phyloP scores from a whole-genome alignment of 1,140 invertebrate species.

The Saccostrea cuccullata region DNA sequence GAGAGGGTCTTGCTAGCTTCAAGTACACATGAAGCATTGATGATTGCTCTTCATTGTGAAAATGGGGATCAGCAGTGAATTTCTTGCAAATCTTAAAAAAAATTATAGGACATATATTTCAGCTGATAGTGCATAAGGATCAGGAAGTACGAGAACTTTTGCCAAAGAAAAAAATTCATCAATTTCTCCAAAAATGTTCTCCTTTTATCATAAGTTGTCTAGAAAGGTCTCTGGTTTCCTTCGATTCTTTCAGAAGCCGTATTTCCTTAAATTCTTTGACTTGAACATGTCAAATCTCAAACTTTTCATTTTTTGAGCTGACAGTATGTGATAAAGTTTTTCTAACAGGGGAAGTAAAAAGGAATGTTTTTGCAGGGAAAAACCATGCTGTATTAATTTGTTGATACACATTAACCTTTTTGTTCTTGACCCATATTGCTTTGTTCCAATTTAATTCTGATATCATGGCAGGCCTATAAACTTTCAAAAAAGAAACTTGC shows the following conservation, averaged over 20 bases:
- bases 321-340: not conserved
- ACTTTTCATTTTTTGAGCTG: not conserved
- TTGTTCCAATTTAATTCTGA: conserved; percentile 24
- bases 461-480: conserved; percentile 5
- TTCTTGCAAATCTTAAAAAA: not conserved
- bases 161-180: not conserved
- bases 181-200: not conserved
- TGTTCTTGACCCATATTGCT: conserved; percentile 12
- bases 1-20: too few species aligned
- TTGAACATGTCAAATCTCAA: conserved; percentile 1
- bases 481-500: not conserved
- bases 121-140: conserved; percentile 6
- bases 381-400: conserved; percentile 4
- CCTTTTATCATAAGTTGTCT: conserved; percentile 8
- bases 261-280: conserved; percentile 7
- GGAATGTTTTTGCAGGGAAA: not conserved
- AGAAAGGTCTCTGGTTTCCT: conserved; percentile 20
- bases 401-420: conserved; percentile 12
- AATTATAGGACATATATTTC: not conserved
- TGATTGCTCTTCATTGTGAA: not conserved
- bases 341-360: not conserved
- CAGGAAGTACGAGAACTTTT: not conserved
- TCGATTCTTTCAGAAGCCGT: not conserved
- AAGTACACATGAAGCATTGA: too few species aligned
- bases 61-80: not conserved